A percentile compares a stretch with the other conserved stretches of the same genome.
These are phyloP conservation scores for Acromyrmex echinatior DNA, from an alignment of 1,140 invertebrate genomes.

Conservation along the genomic window DNA sequence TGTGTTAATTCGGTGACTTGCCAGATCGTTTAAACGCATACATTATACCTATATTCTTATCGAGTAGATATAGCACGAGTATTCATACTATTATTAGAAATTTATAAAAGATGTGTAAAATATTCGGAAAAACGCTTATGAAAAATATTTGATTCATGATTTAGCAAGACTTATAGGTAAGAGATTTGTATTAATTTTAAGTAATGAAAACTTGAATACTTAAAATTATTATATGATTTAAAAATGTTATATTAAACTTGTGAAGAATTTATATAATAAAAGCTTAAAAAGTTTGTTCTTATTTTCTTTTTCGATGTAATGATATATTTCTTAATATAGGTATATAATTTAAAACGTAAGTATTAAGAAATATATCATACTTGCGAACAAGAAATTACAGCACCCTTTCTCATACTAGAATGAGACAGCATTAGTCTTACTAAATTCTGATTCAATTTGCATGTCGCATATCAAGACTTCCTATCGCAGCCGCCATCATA, in stretches of 20 bases:
- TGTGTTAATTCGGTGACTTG: constrained; percentile 22
- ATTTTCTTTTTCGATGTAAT: neutral
- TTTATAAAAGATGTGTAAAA: neutral
- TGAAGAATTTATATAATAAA: neutral
- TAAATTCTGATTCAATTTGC: constrained; percentile 54
- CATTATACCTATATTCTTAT: constrained; percentile 27
- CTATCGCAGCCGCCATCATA: constrained; percentile 36
- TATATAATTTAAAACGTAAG: constrained; percentile 8
- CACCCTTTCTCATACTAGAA: neutral
- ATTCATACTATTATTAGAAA: neutral
- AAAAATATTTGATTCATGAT: neutral
- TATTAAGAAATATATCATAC: neutral
- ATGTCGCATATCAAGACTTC: constrained; percentile 47
- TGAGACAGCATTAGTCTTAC: constrained; percentile 47
- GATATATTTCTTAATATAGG: neutral
- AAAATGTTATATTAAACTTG: neutral
- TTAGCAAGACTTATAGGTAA: neutral
- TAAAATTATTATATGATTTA: neutral
- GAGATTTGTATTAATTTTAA: constrained; percentile 7
- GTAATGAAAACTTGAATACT: neutral
- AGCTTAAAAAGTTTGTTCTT: neutral
- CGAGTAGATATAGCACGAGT: neutral
- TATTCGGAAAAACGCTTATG: neutral
- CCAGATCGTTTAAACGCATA: constrained; percentile 24
- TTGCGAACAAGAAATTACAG: neutral